Evolutionary conservation across 53 echinoderm and acorn worm species (phyloP), one percentile per base, ranked within the genome.

Genomic region (Holothuria leucospilota): DNA sequence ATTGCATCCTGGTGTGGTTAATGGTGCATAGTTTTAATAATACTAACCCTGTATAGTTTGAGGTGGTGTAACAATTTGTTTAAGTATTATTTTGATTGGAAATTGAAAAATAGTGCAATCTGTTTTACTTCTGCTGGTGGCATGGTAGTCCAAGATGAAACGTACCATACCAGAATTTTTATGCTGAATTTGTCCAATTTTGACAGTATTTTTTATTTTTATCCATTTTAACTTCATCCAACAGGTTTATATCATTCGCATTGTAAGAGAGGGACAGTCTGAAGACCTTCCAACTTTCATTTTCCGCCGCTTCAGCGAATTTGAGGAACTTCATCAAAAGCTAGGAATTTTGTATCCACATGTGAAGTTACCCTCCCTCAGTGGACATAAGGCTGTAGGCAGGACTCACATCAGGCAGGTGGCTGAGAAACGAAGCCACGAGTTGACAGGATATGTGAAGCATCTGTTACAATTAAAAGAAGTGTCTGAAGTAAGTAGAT

Each of bases 321-420:
- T 99, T 71, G 91, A 90, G 46, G 99, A 99, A 67, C 92, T 99
- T 62, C 90, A 90, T 42, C 85, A 92, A 71, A 95, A 99, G 62
- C 87, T 99, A 1, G 90, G 92, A 20, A 82, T 91, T 23, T 69
- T 95, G 63, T 92, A 86, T 69, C 99, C 95, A 5, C 87, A 90
- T 69, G 63, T 79, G 3, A 87, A 92, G 42, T 82, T 91, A 20
- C 92, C 94, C 14, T 86, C 92, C 41, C 87, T 99, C 26, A 87
- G 88, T 20, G 89, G 93, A 29, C 90, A 91, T 21, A 86, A 89
- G 21, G 65, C 92, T 49, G 91, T 99, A 7, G 99, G 99, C 6
- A 81, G 99, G 52, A 99, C 99, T 13, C 99, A 99, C 51, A 85
- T 99, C 77, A 99, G 92, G 52, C 99, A 99, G 91, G 99, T 99